Conservation (phyloP, 1,140 invertebrate species). For the Diploscapter pachys region DNA sequence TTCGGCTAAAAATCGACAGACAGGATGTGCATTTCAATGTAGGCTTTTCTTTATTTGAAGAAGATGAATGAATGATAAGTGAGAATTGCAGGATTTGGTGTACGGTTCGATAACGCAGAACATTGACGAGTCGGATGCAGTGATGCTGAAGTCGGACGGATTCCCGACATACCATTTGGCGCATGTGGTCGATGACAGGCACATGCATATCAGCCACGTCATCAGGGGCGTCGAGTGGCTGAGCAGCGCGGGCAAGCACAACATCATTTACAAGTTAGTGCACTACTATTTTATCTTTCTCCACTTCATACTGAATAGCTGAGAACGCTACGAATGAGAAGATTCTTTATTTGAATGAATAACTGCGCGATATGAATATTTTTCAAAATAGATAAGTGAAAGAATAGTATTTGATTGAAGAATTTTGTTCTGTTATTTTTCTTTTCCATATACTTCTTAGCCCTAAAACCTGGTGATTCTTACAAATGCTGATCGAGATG, state of each 20-base stretch:
- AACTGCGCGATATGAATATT: no score
- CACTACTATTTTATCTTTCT: no score
- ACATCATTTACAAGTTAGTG: slow-evolving; percentile 73
- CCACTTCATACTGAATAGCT: no score
- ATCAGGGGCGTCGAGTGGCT: slow-evolving; percentile 94
- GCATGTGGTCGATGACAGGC: slow-evolving; percentile 94
- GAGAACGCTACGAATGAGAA: no score
- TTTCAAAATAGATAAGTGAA: no score
- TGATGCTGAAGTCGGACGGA: slow-evolving; percentile 68
- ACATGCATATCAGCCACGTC: slow-evolving; percentile 90
- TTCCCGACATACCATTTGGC: slow-evolving; percentile 98
- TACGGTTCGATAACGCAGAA: slow-evolving; percentile 75
- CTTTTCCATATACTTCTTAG: no score
- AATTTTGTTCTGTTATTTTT: no score
- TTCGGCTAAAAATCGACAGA: slow-evolving; percentile 73
- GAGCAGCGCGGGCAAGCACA: slow-evolving; percentile 89
- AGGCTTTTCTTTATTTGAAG: not conserved
- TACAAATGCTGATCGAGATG: no score
- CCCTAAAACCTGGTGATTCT: no score
- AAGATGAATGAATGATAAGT: not conserved
- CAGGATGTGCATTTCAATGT: slow-evolving; percentile 39
- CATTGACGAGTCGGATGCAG: slow-evolving; percentile 80
- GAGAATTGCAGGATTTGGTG: slow-evolving; percentile 71
- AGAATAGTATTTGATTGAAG: no score
- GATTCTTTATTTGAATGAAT: no score